Base-by-base conservation (phyloP, 2,888 invertebrate species). In the Synergus gifuensis region DNA sequence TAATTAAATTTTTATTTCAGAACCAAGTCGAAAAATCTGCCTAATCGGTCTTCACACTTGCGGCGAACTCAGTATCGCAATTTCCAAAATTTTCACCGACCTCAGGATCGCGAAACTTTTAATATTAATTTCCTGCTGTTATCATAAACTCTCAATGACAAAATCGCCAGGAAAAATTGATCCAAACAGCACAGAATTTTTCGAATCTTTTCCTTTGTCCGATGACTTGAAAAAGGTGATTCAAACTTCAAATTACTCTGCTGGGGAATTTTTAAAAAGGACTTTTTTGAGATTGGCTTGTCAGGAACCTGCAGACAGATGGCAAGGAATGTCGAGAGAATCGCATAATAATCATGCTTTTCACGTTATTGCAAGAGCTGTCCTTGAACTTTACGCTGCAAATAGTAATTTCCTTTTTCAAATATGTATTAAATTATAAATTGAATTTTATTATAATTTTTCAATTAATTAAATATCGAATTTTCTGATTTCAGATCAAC, bases 121-220 rank as follows among this genome's bases (percentile, higher is more conserved):
- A 36, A 93, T 95, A 66, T 93, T 96, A 16, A 95, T 97, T 94
- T 96, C 97, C 4, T 97, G 97, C 88, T 97, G 97, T 88, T 97
- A 97, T 87, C 97, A 97, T 89, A 95, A 96, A 91, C 93, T 97
- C 90, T 88, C 92, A 77, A 79, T 92, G 40, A 18, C 77, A 73
- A 79, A 84, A 77, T 82, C 12, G 12, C 28, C 73, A 54, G 60
- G 77, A 76, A 78, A 86, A 81, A 22, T 44, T 73, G 46, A 80
- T 2, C 44, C 64, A 8, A 79, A 79, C 1, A 77, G 83, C 11
- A 84, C 86, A 58, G 88, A 90, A 83, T 88, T 87, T 80, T 96
- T 96, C 86, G 90, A 91, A 42, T 94, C 95, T 91, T 96, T 97
- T 89, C 97, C 97, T 0, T 84, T 95, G 2, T 96, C 96, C 85